phyloP scores from a whole-genome alignment of 2,888 invertebrate genomes.

The Lycaena phlaeas region DNA sequence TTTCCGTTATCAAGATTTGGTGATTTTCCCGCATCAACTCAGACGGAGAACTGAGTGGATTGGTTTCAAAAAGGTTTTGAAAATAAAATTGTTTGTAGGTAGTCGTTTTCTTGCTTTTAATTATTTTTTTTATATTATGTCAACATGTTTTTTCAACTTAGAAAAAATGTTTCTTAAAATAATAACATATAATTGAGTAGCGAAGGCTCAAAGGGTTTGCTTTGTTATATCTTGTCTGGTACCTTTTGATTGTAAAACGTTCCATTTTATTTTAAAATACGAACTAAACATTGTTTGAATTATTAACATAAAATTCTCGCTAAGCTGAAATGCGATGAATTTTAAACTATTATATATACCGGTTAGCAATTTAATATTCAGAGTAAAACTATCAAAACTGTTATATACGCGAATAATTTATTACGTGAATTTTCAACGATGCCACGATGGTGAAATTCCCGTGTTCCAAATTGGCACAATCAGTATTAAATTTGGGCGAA shows the following conservation, averaged over 20 bases:
- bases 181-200: no score
- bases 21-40: conserved; percentile 3
- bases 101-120: no score
- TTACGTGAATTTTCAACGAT: conserved; percentile 11
- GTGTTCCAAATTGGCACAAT: conserved; percentile 11
- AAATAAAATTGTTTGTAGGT: background rate
- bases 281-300: no score
- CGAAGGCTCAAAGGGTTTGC: no score
- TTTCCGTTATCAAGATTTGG: conserved; percentile 7
- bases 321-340: no score
- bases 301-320: no score
- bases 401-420: conserved; percentile 6
- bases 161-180: no score
- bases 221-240: no score
- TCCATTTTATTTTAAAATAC: no score
- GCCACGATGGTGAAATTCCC: conserved; percentile 13
- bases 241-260: no score
- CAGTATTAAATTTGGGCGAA: conserved; percentile 17
- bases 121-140: no score
- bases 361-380: conserved; percentile 2
- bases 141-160: no score
- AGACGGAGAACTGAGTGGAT: background rate
- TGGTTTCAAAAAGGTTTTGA: background rate
- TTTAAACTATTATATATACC: conserved; percentile 3
- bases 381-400: conserved; percentile 7